A percentile compares a stretch with the other conserved stretches of the same genome.
Conservation (phyloP, 92 coral and sea anemone genomes). For the Micromussa lordhowensis region DNA sequence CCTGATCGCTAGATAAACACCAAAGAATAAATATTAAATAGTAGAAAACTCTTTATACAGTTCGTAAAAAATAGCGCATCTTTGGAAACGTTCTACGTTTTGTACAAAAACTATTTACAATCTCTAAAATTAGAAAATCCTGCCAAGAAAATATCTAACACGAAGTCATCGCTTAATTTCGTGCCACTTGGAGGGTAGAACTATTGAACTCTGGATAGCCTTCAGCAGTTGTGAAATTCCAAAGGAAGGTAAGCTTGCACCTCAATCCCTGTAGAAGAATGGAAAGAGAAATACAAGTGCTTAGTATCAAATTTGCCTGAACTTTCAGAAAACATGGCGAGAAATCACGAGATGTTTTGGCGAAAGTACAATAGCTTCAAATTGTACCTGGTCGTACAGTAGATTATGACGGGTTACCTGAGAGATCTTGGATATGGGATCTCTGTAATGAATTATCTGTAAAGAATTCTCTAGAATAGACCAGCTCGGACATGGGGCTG, state of each 20-base stretch:
- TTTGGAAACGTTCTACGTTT: neutral
- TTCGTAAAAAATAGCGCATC: conserved; percentile 9
- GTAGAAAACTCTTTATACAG: neutral
- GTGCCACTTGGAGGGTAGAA: neutral
- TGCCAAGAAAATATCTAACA: neutral
- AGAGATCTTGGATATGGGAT: neutral
- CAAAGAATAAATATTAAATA: conserved; percentile 27
- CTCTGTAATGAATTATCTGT: too few relatives aligned
- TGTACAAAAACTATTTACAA: neutral
- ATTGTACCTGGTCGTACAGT: too few relatives aligned
- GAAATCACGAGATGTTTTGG: too few relatives aligned
- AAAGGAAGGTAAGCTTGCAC: neutral
- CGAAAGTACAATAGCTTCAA: too few relatives aligned
- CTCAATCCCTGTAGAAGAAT: conserved; percentile 6
- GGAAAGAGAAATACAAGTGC: neutral
- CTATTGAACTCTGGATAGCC: neutral
- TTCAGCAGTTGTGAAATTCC: neutral
- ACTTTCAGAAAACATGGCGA: too few relatives aligned
- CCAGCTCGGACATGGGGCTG: too few relatives aligned
- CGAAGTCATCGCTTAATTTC: neutral
- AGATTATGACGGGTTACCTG: too few relatives aligned
- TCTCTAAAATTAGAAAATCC: neutral
- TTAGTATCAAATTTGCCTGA: too few relatives aligned
- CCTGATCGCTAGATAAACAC: neutral
- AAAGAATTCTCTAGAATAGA: too few relatives aligned